phyloP scores from a whole-genome alignment of 2,888 invertebrate species.

The Yponomeuta malinellus region DNA sequence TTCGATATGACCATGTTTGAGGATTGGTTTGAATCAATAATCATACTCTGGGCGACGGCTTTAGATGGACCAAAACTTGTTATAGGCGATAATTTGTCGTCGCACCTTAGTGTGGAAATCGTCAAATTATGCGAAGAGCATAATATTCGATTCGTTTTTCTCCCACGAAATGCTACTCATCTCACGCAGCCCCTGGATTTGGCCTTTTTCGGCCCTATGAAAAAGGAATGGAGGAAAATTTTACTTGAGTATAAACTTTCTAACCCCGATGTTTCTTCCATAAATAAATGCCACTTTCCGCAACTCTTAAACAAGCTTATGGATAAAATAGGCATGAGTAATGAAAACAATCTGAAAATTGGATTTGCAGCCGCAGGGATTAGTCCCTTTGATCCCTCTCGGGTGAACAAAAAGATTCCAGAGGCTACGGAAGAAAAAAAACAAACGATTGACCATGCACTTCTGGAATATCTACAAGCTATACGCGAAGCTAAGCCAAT shows the following conservation, averaged over 20 bases:
- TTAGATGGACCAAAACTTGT: constrained; percentile 11
- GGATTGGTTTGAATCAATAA: constrained; percentile 10
- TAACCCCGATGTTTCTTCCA: constrained; percentile 8
- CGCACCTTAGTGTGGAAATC: constrained; percentile 11
- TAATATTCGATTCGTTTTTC: constrained; percentile 16
- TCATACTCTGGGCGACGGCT: constrained; percentile 10
- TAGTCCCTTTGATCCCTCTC: constrained; percentile 16
- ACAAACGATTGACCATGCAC: constrained; percentile 7
- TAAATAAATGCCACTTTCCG: constrained; percentile 16
- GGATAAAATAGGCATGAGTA: constrained; percentile 12
- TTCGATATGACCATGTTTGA: constrained; percentile 6
- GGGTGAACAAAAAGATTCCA: constrained; percentile 13
- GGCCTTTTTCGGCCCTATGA: constrained; percentile 16
- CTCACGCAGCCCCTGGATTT: constrained; percentile 17
- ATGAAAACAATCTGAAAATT: constrained; percentile 11
- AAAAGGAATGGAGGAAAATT: constrained; percentile 15
- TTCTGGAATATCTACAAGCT: constrained; percentile 10
- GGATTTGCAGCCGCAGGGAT: constrained; percentile 16
- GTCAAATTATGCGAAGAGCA: constrained; percentile 14
- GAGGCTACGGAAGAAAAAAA: constrained; percentile 4
- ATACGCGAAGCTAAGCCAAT: constrained; percentile 13
- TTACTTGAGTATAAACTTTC: constrained; percentile 13
- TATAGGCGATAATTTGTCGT: constrained; percentile 15
- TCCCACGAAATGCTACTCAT: constrained; percentile 16
- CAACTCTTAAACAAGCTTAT: constrained; percentile 15